Conservation (phyloP, 2,888 invertebrate species). For the Tridacna gigas region DNA sequence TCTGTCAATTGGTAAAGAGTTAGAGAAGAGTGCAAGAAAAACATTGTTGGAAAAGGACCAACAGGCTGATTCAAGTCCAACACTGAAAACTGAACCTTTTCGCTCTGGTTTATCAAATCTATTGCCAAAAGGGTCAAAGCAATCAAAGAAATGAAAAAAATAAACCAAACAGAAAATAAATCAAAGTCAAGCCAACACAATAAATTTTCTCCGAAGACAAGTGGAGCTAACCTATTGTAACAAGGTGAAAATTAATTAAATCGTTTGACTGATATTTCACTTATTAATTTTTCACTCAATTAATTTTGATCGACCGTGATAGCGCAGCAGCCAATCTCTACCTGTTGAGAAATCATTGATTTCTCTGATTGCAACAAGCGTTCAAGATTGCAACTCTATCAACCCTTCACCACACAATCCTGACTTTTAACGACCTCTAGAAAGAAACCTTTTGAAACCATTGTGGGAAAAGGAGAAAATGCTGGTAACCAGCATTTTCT, state of each 20-base stretch:
- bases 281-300: constrained; percentile 68
- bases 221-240: neutral
- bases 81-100: too few relatives aligned
- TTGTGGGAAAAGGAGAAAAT: neutral
- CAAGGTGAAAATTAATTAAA: constrained; percentile 58
- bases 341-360: constrained; percentile 36
- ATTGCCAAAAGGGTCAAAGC: too few relatives aligned
- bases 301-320: constrained; percentile 54
- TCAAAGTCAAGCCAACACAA: too few relatives aligned
- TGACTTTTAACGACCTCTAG: neutral
- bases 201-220: too few relatives aligned
- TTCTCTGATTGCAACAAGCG: constrained; percentile 21
- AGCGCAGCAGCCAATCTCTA: constrained; percentile 39
- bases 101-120: too few relatives aligned
- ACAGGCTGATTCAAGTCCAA: too few relatives aligned
- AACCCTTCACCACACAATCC: neutral
- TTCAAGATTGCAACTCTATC: constrained; percentile 20
- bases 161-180: too few relatives aligned
- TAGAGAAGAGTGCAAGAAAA: too few relatives aligned
- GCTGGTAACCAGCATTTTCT: neutral
- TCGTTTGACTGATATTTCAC: constrained; percentile 56
- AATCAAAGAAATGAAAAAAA: too few relatives aligned
- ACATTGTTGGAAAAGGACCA: too few relatives aligned
- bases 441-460: neutral
- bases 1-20: too few relatives aligned